These are phyloP conservation scores for Cercocebus atys DNA, from an alignment of 2,113 vertebrate genomes.

Conservation along the genomic window DNA sequence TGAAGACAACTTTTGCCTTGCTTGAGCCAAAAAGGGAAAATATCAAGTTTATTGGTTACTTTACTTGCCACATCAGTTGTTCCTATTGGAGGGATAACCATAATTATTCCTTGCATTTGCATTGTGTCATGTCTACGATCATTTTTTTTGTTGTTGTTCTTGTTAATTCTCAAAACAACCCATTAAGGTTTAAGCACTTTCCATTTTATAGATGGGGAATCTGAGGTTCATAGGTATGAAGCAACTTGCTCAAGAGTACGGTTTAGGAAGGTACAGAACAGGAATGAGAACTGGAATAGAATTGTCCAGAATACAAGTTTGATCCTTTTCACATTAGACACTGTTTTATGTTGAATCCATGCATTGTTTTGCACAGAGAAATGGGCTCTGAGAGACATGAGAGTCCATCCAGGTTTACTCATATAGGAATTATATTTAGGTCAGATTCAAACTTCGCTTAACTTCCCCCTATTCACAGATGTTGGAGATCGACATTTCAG, in stretches of 20 bases:
- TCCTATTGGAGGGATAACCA: background rate
- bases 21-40: background rate
- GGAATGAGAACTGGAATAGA: background rate
- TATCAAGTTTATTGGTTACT: background rate
- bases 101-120: background rate
- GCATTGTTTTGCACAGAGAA: background rate
- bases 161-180: background rate
- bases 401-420: background rate
- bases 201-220: background rate
- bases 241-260: background rate
- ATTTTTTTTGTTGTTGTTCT: background rate
- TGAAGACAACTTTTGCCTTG: background rate
- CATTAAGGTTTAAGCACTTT: background rate
- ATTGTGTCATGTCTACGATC: background rate
- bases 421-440: background rate
- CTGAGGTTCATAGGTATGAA: background rate
- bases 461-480: background rate
- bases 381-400: background rate
- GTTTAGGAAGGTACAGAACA: background rate
- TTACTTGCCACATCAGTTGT: background rate
- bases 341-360: background rate
- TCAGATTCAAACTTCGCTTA: background rate
- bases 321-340: background rate
- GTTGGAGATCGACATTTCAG: background rate
- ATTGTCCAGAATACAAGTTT: background rate